Conservation (phyloP, 2,797 vertebrate species). For the Cirrhinus mrigala region DNA sequence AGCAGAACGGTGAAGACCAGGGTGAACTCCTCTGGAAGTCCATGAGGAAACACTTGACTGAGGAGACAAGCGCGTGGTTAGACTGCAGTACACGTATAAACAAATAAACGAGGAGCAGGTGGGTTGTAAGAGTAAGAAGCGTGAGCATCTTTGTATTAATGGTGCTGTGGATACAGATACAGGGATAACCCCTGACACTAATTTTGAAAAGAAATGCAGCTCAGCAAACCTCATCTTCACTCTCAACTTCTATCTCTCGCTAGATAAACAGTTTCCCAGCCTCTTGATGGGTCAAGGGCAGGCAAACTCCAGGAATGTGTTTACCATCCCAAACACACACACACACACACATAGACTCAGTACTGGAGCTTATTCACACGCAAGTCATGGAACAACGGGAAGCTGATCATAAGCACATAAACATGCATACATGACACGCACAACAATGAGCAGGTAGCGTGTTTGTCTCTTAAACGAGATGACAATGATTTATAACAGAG, state of each 20-base stretch:
- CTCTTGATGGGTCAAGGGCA: conserved; percentile 70
- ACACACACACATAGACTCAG: conserved; percentile 40
- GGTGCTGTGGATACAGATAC: conserved; percentile 57
- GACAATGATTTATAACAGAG: conserved; percentile 82
- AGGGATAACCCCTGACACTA: conserved; percentile 70
- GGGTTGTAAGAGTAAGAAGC: conserved; percentile 39
- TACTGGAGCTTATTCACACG: conserved; percentile 4
- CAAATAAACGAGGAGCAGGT: conserved; percentile 13
- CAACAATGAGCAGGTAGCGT: conserved; percentile 70
- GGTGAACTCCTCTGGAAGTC: conserved; percentile 89
- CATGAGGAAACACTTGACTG: conserved; percentile 90
- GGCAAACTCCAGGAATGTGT: conserved; percentile 38
- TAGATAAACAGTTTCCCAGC: conserved; percentile 49
- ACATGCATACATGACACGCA: conserved; percentile 49
- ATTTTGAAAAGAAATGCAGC: conserved; percentile 74
- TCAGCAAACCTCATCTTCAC: conserved; percentile 65
- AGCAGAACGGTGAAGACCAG: conserved; percentile 89
- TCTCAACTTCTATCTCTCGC: conserved; percentile 49
- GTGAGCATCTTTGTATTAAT: conserved; percentile 40
- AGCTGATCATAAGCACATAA: conserved; percentile 50
- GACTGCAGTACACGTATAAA: conserved; percentile 21
- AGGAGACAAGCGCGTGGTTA: conserved; percentile 51
- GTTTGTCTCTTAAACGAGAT: conserved; percentile 74
- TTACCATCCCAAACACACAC: conserved; percentile 49
- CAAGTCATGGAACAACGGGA: conserved; percentile 53